Evolutionary conservation across 2,797 vertebrate species (phyloP).

Genomic region (Sebastes paucispinis): DNA sequence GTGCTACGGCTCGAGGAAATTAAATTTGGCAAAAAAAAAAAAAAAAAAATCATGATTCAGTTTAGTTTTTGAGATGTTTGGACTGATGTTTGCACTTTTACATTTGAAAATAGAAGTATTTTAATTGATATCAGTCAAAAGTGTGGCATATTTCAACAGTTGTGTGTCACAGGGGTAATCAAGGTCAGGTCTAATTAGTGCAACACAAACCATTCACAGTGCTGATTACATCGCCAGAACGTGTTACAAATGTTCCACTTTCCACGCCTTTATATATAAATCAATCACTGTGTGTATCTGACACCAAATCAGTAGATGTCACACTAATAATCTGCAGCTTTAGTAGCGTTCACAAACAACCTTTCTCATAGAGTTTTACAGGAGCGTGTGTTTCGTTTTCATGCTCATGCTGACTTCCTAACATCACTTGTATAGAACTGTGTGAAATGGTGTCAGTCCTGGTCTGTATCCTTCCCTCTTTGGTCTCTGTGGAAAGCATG

Average conservation of each 20-base stretch:
- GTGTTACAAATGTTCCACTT: constrained; percentile 17
- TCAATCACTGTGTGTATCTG: neutral
- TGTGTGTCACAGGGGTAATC: constrained; percentile 11
- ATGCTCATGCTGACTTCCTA: constrained; percentile 40
- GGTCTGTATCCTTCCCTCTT: constrained; percentile 75
- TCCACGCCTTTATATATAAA: constrained; percentile 8
- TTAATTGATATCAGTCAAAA: neutral
- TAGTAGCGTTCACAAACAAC: neutral
- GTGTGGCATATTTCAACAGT: constrained; percentile 1
- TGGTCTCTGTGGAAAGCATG: constrained; percentile 79
- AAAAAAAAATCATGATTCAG: neutral
- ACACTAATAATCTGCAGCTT: neutral
- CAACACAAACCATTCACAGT: constrained; percentile 22
- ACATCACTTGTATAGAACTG: constrained; percentile 58
- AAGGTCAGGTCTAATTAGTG: constrained; percentile 45
- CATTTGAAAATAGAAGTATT: neutral
- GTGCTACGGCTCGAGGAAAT: constrained; percentile 29
- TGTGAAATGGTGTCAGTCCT: constrained; percentile 84
- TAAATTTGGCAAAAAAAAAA: neutral
- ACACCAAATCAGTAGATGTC: neutral
- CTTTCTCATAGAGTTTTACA: constrained; percentile 16
- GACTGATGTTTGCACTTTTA: neutral
- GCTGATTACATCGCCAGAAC: constrained; percentile 8
- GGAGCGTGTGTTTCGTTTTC: constrained; percentile 37
- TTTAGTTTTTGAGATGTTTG: neutral